Conservation (phyloP, 2,888 invertebrate genomes). For the Acronicta alni region DNA sequence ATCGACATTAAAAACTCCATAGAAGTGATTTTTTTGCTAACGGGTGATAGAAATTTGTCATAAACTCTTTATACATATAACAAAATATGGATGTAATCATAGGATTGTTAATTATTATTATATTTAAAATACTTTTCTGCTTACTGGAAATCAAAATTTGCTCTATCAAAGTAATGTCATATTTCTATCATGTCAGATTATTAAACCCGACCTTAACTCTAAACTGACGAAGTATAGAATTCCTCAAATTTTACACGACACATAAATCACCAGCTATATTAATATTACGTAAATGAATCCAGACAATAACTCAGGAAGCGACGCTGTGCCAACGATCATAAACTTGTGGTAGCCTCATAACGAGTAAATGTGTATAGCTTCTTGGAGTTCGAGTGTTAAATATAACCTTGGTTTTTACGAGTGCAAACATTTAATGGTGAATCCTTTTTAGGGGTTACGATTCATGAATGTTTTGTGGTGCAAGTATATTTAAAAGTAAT, state of each 20-base stretch:
- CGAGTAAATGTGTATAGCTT: conserved; percentile 2
- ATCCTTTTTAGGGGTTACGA: conserved; percentile 1
- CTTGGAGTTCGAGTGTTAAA: conserved; percentile 6
- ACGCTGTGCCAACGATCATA: conserved; percentile 31
- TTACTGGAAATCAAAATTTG: too few species aligned
- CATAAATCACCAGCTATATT: conserved; percentile 8
- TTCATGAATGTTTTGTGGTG: background rate
- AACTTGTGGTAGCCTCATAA: conserved; percentile 22
- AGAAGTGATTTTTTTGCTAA: too few species aligned
- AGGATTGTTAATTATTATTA: too few species aligned
- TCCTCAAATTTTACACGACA: background rate
- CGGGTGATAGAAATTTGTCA: too few species aligned
- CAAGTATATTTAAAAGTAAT: background rate
- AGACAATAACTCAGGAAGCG: conserved; percentile 25
- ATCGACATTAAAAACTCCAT: too few species aligned
- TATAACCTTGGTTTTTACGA: conserved; percentile 2
- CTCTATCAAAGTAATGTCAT: too few species aligned
- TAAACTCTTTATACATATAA: too few species aligned
- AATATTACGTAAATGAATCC: conserved; percentile 31
- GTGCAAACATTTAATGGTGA: background rate
- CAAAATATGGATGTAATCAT: too few species aligned
- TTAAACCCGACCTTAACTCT: too few species aligned
- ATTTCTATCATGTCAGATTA: too few species aligned
- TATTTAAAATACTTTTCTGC: too few species aligned
- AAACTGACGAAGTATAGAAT: background rate